phyloP scores from a whole-genome alignment of 2,888 invertebrate species.

The Caenorhabditis sp. region DNA sequence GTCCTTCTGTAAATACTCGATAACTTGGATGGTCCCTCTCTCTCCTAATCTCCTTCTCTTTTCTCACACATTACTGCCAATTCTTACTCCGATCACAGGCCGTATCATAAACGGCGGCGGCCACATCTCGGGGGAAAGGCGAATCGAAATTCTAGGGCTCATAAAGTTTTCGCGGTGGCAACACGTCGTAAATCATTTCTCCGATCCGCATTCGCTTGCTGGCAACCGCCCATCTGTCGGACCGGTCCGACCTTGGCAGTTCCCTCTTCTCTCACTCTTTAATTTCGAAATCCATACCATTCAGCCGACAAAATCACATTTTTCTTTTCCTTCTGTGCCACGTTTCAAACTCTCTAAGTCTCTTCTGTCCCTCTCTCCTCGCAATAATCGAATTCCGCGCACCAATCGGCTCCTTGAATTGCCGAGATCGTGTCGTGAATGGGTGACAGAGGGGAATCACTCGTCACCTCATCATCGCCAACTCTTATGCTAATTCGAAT shows the following conservation, averaged over 20 bases:
- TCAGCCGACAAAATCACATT: not conserved
- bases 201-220: conserved; percentile 8
- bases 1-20: conserved; percentile 40
- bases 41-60: not conserved
- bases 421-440: not conserved
- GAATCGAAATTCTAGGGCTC: conserved; percentile 38
- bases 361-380: not conserved
- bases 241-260: conserved; percentile 46
- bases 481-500: conserved; percentile 52
- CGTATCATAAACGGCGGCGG: not conserved
- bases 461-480: conserved; percentile 51
- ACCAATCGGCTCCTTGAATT: not conserved
- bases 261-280: not conserved
- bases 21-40: not conserved
- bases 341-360: not conserved
- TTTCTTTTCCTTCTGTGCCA: not conserved
- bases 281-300: not conserved
- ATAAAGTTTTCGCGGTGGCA: conserved; percentile 49
- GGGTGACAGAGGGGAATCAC: conserved; percentile 8
- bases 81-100: not conserved
- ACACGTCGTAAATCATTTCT: conserved; percentile 60
- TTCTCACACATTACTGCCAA: not conserved
- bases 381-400: conserved; percentile 1
- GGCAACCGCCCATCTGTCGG: conserved; percentile 38
- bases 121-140: not conserved